Conservation (phyloP, 2,888 invertebrate genomes). For the Clistopyga incitator region DNA sequence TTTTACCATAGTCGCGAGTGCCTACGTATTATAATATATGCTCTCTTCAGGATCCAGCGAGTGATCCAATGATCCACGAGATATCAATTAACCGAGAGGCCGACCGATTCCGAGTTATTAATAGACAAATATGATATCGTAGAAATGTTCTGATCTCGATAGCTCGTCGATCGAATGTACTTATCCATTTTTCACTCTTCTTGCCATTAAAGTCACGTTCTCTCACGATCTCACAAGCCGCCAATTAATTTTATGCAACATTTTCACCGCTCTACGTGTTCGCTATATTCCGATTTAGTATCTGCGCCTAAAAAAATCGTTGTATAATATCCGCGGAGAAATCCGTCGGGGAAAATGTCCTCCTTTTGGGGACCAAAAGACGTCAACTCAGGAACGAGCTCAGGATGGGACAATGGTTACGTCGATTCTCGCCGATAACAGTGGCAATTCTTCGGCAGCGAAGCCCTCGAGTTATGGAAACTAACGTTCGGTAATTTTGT, state of each 20-base stretch:
- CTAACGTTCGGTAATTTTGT: neutral
- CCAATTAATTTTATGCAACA: constrained; percentile 65
- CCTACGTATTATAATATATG: constrained; percentile 21
- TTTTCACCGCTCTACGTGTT: neutral
- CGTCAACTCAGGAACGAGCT: neutral
- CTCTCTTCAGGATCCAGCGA: constrained; percentile 15
- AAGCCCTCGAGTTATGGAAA: constrained; percentile 44
- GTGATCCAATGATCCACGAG: constrained; percentile 23
- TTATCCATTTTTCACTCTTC: constrained; percentile 14
- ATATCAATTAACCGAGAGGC: constrained; percentile 34
- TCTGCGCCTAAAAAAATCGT: neutral
- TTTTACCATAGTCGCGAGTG: constrained; percentile 35
- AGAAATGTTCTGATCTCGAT: constrained; percentile 30
- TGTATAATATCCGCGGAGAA: constrained; percentile 10
- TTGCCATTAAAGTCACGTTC: constrained; percentile 52
- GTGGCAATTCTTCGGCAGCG: neutral
- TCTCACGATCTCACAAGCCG: constrained; percentile 60
- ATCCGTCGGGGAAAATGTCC: neutral
- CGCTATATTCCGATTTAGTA: neutral
- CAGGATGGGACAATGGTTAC: constrained; percentile 31
- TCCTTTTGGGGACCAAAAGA: constrained; percentile 12
- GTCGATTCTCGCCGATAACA: too few relatives aligned
- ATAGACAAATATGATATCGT: constrained; percentile 36
- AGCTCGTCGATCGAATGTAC: neutral
- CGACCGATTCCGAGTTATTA: constrained; percentile 36